Evolutionary conservation across 2,797 vertebrate genomes (phyloP).

Genomic region (Pseudocheirus occidentalis): DNA sequence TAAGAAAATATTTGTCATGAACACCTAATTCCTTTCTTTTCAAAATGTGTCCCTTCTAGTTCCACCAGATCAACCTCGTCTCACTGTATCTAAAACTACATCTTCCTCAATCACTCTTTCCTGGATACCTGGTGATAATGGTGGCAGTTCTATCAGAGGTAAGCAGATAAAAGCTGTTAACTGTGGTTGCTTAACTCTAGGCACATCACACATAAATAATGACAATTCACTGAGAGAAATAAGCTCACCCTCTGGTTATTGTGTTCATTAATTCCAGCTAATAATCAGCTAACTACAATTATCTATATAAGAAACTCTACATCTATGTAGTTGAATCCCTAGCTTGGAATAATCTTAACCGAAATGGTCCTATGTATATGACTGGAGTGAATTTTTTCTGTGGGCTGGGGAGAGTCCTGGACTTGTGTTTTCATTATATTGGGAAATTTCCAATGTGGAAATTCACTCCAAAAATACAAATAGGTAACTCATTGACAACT

Average conservation of each 20-base stretch:
- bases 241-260: background rate
- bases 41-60: slow-evolving; percentile 86
- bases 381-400: background rate
- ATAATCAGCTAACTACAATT: background rate
- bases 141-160: slow-evolving; percentile 99
- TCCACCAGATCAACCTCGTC: slow-evolving; percentile 97
- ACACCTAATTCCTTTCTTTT: slow-evolving; percentile 79
- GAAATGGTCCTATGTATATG: background rate
- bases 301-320: background rate
- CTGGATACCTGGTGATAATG: slow-evolving; percentile 99
- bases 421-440: background rate
- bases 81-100: slow-evolving; percentile 98
- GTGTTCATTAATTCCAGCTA: background rate
- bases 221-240: background rate
- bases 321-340: background rate
- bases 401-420: background rate
- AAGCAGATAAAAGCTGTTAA: slow-evolving; percentile 60
- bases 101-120: slow-evolving; percentile 98
- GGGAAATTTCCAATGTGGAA: background rate
- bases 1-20: slow-evolving; percentile 21
- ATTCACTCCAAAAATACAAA: background rate
- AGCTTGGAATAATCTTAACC: background rate
- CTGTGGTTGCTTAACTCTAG: fast-evolving
- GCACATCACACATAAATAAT: background rate
- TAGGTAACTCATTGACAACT: background rate